Evolutionary conservation across 2,888 invertebrate genomes (phyloP).

Genomic region (Glyphotaelius pellucidus): DNA sequence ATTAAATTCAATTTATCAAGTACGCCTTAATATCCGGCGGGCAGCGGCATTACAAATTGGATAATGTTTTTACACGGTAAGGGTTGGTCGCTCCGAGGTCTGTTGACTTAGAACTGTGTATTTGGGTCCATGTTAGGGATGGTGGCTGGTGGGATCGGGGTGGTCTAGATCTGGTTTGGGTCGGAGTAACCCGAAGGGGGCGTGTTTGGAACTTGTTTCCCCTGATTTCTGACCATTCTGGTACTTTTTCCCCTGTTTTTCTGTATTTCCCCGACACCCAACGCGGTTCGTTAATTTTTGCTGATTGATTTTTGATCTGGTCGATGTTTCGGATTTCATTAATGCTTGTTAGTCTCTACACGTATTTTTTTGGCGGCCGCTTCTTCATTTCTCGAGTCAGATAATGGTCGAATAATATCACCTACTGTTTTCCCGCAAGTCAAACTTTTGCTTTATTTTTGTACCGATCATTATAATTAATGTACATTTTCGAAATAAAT

Average conservation of each 20-base stretch:
- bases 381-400: neutral
- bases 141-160: neutral
- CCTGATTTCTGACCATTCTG: neutral
- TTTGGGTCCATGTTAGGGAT: neutral
- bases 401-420: neutral
- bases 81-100: neutral
- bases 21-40: neutral
- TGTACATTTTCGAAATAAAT: too few relatives aligned
- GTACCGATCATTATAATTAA: neutral
- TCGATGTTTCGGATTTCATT: neutral
- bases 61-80: constrained; percentile 20
- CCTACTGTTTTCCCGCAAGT: neutral
- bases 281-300: neutral
- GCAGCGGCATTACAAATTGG: constrained; percentile 21
- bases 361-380: neutral
- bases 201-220: neutral
- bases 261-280: neutral
- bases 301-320: neutral
- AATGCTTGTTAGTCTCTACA: neutral
- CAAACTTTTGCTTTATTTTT: neutral
- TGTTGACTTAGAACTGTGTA: neutral
- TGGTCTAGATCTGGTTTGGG: neutral
- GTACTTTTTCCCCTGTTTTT: neutral
- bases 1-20: constrained; percentile 9
- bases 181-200: neutral